Conservation (phyloP, 1,140 invertebrate genomes). For the Andrena cerasifolii region DNA sequence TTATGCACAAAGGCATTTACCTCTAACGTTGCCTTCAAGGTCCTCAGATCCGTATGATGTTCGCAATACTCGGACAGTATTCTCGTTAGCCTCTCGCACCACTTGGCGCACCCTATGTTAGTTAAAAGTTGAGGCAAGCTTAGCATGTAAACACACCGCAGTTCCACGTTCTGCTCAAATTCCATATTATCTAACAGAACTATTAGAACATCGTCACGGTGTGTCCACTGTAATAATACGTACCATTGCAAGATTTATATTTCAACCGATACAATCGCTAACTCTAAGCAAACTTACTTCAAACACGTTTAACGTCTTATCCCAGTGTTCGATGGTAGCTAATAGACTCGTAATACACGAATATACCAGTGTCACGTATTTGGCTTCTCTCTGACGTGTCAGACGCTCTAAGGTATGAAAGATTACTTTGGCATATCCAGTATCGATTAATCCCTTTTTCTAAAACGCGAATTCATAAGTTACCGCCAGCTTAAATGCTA, state of each 20-base stretch:
- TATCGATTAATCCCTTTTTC: constrained; percentile 78
- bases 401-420: constrained; percentile 81
- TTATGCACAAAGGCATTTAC: constrained; percentile 51
- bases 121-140: constrained; percentile 75
- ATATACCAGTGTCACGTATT: constrained; percentile 76
- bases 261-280: background rate
- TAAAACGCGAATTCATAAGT: constrained; percentile 58
- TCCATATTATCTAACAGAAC: constrained; percentile 77
- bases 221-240: constrained; percentile 73
- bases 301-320: constrained; percentile 62
- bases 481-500: background rate
- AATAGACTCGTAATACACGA: constrained; percentile 73
- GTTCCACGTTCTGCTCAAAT: constrained; percentile 72
- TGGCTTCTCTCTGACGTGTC: constrained; percentile 77
- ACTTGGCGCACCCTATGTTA: constrained; percentile 74
- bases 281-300: constrained; percentile 60
- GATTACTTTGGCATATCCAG: constrained; percentile 82
- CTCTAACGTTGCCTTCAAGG: constrained; percentile 73
- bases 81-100: constrained; percentile 73
- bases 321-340: constrained; percentile 68
- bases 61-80: constrained; percentile 77
- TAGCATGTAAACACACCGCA: constrained; percentile 74
- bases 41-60: constrained; percentile 76
- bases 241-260: constrained; percentile 12
- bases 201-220: constrained; percentile 73